These are phyloP conservation scores for Rhincodon typus DNA, from an alignment of 2,797 vertebrate species.

Conservation along the genomic window DNA sequence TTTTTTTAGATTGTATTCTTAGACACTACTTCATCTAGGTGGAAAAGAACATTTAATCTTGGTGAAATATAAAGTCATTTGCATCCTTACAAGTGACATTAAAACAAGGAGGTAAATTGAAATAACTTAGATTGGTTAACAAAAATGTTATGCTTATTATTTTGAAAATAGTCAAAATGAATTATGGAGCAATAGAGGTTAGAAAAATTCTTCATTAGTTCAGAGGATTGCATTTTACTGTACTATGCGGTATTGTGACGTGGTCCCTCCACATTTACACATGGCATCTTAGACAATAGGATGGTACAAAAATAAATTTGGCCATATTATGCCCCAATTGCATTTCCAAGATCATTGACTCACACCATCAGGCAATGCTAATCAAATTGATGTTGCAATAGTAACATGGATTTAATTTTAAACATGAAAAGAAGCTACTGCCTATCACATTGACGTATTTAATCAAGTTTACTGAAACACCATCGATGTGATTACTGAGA, in stretches of 20 bases:
- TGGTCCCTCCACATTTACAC: neutral
- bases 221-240: neutral
- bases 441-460: neutral
- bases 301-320: neutral
- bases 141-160: neutral
- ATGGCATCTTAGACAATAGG: neutral
- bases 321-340: neutral
- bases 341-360: neutral
- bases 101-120: neutral
- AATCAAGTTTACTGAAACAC: neutral
- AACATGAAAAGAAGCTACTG: neutral
- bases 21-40: neutral
- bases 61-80: neutral
- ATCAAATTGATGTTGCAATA: neutral
- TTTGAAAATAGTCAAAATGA: neutral
- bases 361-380: neutral
- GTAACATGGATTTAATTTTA: neutral
- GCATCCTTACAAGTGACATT: neutral
- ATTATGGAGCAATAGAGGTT: neutral
- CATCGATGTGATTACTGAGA: neutral
- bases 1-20: neutral
- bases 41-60: neutral
- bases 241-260: neutral
- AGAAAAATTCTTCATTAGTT: neutral
- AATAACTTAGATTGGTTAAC: neutral